Base-by-base conservation (phyloP, 1,140 invertebrate genomes). In the Zeugodacus cucurbitae region DNA sequence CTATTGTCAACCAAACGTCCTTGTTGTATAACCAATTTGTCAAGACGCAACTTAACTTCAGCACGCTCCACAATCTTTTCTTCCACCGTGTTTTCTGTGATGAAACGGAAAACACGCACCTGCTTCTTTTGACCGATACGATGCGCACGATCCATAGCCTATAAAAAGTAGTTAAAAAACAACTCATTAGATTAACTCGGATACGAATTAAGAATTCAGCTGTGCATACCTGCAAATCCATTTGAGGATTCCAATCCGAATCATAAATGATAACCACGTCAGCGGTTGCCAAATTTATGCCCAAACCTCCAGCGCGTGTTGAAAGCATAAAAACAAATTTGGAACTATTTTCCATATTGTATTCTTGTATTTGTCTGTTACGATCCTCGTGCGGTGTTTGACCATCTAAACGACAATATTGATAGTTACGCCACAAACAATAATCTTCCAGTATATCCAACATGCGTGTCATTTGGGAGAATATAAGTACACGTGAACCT, bases 181-280 rank as follows among this genome's bases (percentile, higher is more conserved):
- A 48, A n/a, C 10, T 2, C 26, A 82, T 41, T 59, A 17, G n/a
- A 58, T 34, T 32, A 4, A 54, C 17, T 3, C 3, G 14, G 11
- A 4, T 17, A 26, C 11, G 17, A 82, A 48, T 48, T 44, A n/a
- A 48, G 7, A 82, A 4, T 41, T 82, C 22, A 82, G 10, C 44
- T 1, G 2, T 3, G 29, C 10, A 17, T 67, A 70, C 87, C 58
- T 89, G 99, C 32, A 99, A 94, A 95, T 99, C 98, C 96, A 98
- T 98, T 93, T 99, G 99, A 0, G 99, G 99, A 95, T 99, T 99
- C 99, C 99, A 99, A 94, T 99, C 99, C 0, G 98, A 99, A 93
- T 99, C 99, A 91, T 97, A 99, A 59, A 99, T 96, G 88, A 99
- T 98, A 54, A 99, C 99, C 64, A 99, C 97, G 94, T 99, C 99